A percentile compares a stretch with the other conserved stretches of the same genome.
Conservation (phyloP, 1,140 invertebrate species). For the Drosophila nigromelanica region DNA sequence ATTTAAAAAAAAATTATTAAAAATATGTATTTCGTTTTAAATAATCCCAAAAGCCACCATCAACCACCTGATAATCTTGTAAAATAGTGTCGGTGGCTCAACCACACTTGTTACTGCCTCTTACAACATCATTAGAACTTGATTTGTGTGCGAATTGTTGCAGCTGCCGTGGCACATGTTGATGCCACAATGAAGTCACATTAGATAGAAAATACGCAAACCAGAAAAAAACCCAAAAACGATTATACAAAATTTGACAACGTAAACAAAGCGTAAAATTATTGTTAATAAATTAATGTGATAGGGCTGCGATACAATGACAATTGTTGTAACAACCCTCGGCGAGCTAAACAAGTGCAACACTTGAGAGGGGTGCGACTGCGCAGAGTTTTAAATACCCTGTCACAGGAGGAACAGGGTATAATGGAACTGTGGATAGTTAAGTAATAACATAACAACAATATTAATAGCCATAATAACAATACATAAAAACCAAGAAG, state of each 20-base stretch:
- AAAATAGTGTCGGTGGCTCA: constrained; percentile 10
- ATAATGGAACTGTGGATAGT: too few species aligned
- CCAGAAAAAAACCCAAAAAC: constrained; percentile 33
- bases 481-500: too few species aligned
- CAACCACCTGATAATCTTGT: constrained; percentile 69
- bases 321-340: constrained; percentile 67
- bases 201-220: constrained; percentile 28
- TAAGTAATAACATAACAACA: too few species aligned
- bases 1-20: neutral
- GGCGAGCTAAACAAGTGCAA: constrained; percentile 61
- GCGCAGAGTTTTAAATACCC: constrained; percentile 5
- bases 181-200: constrained; percentile 55
- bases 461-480: too few species aligned
- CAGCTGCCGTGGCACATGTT: constrained; percentile 64
- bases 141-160: constrained; percentile 62
- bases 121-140: constrained; percentile 20
- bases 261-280: constrained; percentile 81
- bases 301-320: constrained; percentile 39
- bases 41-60: constrained; percentile 17
- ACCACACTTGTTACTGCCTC: constrained; percentile 50
- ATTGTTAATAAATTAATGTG: constrained; percentile 76
- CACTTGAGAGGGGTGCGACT: constrained; percentile 35
- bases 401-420: neutral
- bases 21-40: neutral
- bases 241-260: constrained; percentile 71